phyloP scores from a whole-genome alignment of 2,888 invertebrate genomes.

The Stratiomys singularior region DNA sequence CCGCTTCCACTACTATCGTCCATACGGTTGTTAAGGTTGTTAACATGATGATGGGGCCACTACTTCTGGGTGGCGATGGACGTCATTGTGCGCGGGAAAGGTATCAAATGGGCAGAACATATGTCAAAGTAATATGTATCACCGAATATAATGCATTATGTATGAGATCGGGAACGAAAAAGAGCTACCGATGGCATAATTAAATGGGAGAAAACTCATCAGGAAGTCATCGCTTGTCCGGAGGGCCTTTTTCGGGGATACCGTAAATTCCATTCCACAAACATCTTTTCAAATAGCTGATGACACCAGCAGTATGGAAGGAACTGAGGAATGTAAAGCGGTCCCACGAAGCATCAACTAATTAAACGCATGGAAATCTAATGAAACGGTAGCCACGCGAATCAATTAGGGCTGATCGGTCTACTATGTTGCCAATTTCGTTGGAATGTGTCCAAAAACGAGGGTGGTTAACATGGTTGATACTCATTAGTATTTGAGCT shows the following conservation, averaged over 20 bases:
- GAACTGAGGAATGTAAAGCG: neutral
- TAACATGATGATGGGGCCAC: constrained; percentile 40
- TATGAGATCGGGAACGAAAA: constrained; percentile 44
- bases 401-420: too few relatives aligned
- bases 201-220: constrained; percentile 45
- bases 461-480: neutral
- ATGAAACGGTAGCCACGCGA: too few relatives aligned
- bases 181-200: constrained; percentile 46
- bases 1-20: neutral
- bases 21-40: constrained; percentile 21
- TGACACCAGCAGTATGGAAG: neutral
- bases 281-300: constrained; percentile 26
- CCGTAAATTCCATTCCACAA: constrained; percentile 20
- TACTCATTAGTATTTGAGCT: too few relatives aligned
- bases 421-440: neutral
- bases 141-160: constrained; percentile 45
- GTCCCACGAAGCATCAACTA: neutral
- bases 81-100: constrained; percentile 40
- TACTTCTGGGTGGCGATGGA: constrained; percentile 42
- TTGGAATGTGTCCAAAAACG: neutral
- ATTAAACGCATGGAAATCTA: too few relatives aligned
- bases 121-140: constrained; percentile 47
- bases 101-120: constrained; percentile 47
- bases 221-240: constrained; percentile 38
- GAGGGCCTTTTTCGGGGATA: neutral